Evolutionary conservation across 2,888 invertebrate genomes (phyloP).

Genomic region (Melinaea marsaeus): DNA sequence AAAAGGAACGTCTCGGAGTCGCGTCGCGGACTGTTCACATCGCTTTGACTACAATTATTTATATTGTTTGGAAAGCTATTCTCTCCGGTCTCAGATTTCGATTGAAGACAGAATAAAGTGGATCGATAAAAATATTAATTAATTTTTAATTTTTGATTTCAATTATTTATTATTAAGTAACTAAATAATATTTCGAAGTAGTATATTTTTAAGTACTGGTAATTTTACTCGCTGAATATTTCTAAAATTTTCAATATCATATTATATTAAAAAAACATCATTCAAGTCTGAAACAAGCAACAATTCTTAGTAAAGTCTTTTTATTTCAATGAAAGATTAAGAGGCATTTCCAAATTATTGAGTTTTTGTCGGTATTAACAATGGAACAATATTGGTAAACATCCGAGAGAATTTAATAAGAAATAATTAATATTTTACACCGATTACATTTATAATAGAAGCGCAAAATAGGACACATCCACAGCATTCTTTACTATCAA

Average conservation of each 20-base stretch:
- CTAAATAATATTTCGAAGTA: background rate
- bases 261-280: too few relatives aligned
- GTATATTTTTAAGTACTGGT: background rate
- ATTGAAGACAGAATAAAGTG: slow-evolving; percentile 47
- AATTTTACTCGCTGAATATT: background rate
- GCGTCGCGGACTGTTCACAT: slow-evolving; percentile 58
- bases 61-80: slow-evolving; percentile 73
- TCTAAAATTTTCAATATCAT: background rate
- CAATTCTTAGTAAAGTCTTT: too few relatives aligned
- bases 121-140: slow-evolving; percentile 34
- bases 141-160: background rate
- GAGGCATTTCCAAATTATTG: too few relatives aligned
- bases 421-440: too few relatives aligned
- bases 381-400: too few relatives aligned
- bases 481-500: too few relatives aligned
- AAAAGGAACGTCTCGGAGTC: slow-evolving; percentile 48
- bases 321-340: too few relatives aligned
- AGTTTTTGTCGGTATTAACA: too few relatives aligned
- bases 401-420: too few relatives aligned
- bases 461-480: too few relatives aligned
- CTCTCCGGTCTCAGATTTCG: slow-evolving; percentile 51
- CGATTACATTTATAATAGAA: too few relatives aligned
- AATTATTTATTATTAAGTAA: background rate
- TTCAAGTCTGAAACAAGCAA: too few relatives aligned
- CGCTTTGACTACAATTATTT: slow-evolving; percentile 67